Conservation (phyloP, 64 coral and sea anemone genomes). For the Porites australiensis region DNA sequence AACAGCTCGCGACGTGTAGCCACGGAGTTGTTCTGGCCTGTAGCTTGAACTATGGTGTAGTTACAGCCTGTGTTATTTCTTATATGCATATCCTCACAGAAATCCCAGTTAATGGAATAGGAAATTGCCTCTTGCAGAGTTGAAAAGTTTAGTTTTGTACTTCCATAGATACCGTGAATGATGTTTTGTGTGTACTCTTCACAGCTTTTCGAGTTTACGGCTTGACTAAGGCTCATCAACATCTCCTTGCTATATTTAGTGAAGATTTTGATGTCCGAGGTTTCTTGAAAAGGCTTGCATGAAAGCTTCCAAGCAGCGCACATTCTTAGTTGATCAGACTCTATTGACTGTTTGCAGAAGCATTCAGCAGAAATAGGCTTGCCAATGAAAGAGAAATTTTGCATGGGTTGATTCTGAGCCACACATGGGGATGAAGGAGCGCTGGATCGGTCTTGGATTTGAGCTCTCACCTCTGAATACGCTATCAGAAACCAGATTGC, state of each 20-base stretch:
- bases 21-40: not conserved
- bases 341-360: not conserved
- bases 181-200: not conserved
- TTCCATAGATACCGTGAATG: not conserved
- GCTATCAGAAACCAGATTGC: not conserved
- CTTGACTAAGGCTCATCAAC: not conserved
- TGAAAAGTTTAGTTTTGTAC: not conserved
- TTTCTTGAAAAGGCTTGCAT: not conserved
- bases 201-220: not conserved
- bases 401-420: not conserved
- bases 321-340: not conserved
- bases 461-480: not conserved
- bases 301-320: not conserved
- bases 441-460: not conserved
- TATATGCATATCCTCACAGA: not conserved
- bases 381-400: not conserved
- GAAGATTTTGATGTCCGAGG: not conserved
- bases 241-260: not conserved
- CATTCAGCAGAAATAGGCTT: not conserved
- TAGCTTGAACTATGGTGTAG: not conserved
- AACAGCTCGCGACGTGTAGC: no score
- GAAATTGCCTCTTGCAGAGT: not conserved
- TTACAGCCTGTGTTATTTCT: not conserved
- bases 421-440: not conserved
- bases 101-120: not conserved